Evolutionary conservation across 2,888 invertebrate species (phyloP), one percentile per base, ranked within the genome.

Genomic region (Sesamia inferens): DNA sequence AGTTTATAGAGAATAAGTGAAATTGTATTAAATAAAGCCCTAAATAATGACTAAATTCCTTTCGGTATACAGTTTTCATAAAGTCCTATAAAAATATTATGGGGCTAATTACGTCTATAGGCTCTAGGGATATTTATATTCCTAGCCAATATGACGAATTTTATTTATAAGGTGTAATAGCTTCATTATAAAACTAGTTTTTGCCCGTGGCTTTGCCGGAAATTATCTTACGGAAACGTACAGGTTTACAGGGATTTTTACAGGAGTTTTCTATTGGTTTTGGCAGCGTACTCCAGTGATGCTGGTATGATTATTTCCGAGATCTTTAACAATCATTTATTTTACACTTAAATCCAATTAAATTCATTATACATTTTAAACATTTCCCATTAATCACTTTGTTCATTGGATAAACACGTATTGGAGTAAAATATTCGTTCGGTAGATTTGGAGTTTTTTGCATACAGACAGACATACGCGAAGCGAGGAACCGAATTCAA

Each of bases 1-100:
- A 86, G 83, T 83, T 84, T 83, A 81, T 73, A 65, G 48, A 48
- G 47, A 84, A 84, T 86, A 87, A 88, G 85, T 84, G 86, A 88
- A 87, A 88, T 67, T 54, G 66, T 69, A 68, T 67, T 74, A 73
- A 71, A 81, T 64, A 57, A 76, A 63, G 62, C 4, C 19, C 61
- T 67, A 59, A 62, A 69, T 59, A 62, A 69, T 31, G 11, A 7
- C 48, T 54, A 19, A 69, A 48, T 55, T 42, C 10, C 31, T 47
- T 13, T 47, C 16, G 5, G 14, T 13, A 24, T 19, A 44, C 10
- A 47, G 42, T 62, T 79, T 62, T 19, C 54, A 22, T 61, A 71
- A n/a, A 10, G n/a, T 31, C 6, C n/a, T 10, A 14, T n/a, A 65
- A 39, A 39, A 39, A 39, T 4, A 5, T 2, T 39, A 39, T 39